These are phyloP conservation scores for Synanthedon tipuliformis DNA, from an alignment of 2,888 invertebrate species.

Conservation along the genomic window DNA sequence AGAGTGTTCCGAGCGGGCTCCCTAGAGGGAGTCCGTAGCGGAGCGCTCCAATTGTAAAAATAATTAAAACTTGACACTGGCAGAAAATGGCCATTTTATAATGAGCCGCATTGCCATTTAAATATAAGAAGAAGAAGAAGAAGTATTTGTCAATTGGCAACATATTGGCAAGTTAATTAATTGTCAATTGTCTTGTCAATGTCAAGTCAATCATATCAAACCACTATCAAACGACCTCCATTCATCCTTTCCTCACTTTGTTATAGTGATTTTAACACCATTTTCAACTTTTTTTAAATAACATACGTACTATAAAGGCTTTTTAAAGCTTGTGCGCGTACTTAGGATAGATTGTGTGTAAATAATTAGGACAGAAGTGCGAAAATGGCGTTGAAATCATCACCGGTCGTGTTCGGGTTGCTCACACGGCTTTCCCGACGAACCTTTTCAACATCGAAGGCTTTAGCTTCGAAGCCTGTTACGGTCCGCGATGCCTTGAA, in stretches of 20 bases:
- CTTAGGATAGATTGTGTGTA: slow-evolving; percentile 19
- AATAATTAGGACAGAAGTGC: slow-evolving; percentile 16
- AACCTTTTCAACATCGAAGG: slow-evolving; percentile 51
- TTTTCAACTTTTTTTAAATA: slow-evolving; percentile 28
- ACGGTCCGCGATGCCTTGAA: slow-evolving; percentile 98
- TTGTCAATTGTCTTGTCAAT: too few species aligned
- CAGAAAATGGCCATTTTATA: too few species aligned
- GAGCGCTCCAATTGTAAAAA: too few species aligned
- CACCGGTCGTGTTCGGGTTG: slow-evolving; percentile 45
- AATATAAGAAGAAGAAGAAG: too few species aligned
- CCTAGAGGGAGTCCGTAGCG: too few species aligned
- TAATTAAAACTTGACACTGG: too few species aligned
- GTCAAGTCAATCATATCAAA: too few species aligned
- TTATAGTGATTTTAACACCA: slow-evolving; percentile 34
- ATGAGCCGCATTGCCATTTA: too few species aligned
- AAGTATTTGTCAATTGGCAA: too few species aligned
- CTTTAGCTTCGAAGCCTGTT: slow-evolving; percentile 73
- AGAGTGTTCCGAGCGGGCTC: too few species aligned
- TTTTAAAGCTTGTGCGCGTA: slow-evolving; percentile 19
- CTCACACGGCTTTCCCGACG: slow-evolving; percentile 43
- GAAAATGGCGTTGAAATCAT: slow-evolving; percentile 63
- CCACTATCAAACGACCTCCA: slow-evolving; percentile 46
- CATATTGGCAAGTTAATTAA: too few species aligned
- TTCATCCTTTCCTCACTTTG: slow-evolving; percentile 49
- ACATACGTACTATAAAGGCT: slow-evolving; percentile 20